phyloP scores from a whole-genome alignment of 2,797 vertebrate species.

The Chromobotia macracanthus region DNA sequence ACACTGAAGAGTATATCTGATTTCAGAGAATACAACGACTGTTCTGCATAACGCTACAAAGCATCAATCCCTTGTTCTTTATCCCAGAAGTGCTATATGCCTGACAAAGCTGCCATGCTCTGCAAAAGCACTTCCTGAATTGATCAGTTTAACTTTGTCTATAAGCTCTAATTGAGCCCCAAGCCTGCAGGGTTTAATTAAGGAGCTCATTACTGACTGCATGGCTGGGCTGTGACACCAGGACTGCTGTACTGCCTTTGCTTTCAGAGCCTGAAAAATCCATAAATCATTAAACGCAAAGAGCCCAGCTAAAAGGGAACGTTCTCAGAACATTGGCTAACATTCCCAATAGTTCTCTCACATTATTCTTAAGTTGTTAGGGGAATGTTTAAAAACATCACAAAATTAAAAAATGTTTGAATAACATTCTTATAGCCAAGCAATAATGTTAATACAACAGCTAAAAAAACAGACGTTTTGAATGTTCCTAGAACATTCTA shows the following conservation, averaged over 20 bases:
- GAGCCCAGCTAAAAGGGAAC: not conserved
- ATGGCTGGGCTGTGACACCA: constrained; percentile 34
- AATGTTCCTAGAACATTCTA: too few species aligned
- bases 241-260: constrained; percentile 26
- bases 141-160: constrained; percentile 65
- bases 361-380: too few species aligned
- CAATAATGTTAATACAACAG: too few species aligned
- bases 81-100: constrained; percentile 6
- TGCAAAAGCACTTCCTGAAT: constrained; percentile 57
- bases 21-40: not conserved
- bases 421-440: too few species aligned
- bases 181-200: constrained; percentile 64
- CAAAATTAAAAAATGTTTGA: too few species aligned
- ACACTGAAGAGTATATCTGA: constrained; percentile 40
- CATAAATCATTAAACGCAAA: constrained; percentile 46
- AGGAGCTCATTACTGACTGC: constrained; percentile 56
- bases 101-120: constrained; percentile 29
- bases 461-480: too few species aligned
- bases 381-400: too few species aligned
- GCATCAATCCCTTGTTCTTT: not conserved
- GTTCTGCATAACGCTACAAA: not conserved
- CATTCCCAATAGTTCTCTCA: too few species aligned
- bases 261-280: constrained; percentile 47
- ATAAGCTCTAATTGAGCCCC: constrained; percentile 71
- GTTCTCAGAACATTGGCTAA: too few species aligned